These are phyloP conservation scores for Drymonia ruficornis DNA, from an alignment of 2,888 invertebrate genomes.

Conservation along the genomic window DNA sequence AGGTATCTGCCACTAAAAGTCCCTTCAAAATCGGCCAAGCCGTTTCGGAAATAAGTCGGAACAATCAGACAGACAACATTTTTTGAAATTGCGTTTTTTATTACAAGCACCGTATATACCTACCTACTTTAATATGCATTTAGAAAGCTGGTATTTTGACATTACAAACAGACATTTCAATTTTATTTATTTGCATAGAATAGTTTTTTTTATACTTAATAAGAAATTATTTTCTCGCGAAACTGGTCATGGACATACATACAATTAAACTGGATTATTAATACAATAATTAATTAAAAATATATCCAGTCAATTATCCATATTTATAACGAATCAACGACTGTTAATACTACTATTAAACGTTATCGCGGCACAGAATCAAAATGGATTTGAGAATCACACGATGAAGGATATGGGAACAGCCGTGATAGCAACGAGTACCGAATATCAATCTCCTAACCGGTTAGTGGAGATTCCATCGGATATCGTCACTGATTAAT, in stretches of 20 bases:
- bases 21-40: no score
- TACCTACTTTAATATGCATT: no score
- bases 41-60: no score
- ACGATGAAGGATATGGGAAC: constrained; percentile 42
- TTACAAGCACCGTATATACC: no score
- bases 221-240: background rate
- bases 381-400: constrained; percentile 4
- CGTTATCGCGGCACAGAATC: constrained; percentile 1
- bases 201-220: background rate
- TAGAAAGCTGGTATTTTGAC: no score
- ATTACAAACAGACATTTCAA: no score
- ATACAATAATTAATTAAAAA: constrained; percentile 37
- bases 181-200: no score
- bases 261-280: constrained; percentile 11
- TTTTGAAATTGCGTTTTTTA: no score
- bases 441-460: constrained; percentile 27
- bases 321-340: constrained; percentile 19
- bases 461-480: constrained; percentile 39
- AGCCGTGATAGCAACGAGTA: constrained; percentile 22
- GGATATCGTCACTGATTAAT: constrained; percentile 44
- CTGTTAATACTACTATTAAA: background rate
- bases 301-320: constrained; percentile 34
- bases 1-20: no score
- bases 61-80: no score
- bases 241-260: background rate